Base-by-base conservation (phyloP, 2,797 vertebrate genomes). In the Gadopsis marmoratus region DNA sequence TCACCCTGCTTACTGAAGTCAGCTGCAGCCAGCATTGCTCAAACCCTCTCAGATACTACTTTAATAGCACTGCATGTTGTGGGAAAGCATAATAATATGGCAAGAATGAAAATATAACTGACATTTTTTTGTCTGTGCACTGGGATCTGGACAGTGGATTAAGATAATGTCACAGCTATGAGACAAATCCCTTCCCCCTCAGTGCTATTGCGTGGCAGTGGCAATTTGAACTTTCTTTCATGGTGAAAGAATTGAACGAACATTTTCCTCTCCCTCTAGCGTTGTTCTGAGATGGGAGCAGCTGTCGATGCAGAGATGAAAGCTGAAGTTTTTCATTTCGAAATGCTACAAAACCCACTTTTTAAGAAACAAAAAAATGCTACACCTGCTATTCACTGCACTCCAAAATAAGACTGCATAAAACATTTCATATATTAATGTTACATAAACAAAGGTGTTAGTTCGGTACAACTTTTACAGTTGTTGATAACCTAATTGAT, bases 91-190 rank as follows among this genome's bases (percentile, higher is more conserved):
- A 19, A 21, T 21, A 79, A 81, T 29, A 68, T 69, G 50, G 17
- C 51, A 65, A 61, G 51, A 79, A 67, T 83, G 10, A 63, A 85
- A 85, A 79, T 53, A 77, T 47, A 81, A 83, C 47, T 62, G 69
- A 72, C 58, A 67, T 69, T 35, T 84, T 74, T 74, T 77, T 26
- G 26, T 77, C 69, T 79, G 45, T 0, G 19, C 4, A 14, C 43
- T 26, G 39, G 63, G 65, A 68, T 83, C 69, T 79, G 76, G 78
- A 85, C 80, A 77, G 83, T 66, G 82, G 67, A 82, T 87, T 85
- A 82, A 84, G 86, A 85, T 82, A 80, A 80, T 67, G 80, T 89
- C 84, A 90, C 81, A 78, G 83, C 58, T 84, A 74, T 37, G 60
- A 81, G 80, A 88, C 84, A 90, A 86, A 88, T 78, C 81, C 76